Base-by-base conservation (phyloP, 2,888 invertebrate species). In the Chloromyia formosa region DNA sequence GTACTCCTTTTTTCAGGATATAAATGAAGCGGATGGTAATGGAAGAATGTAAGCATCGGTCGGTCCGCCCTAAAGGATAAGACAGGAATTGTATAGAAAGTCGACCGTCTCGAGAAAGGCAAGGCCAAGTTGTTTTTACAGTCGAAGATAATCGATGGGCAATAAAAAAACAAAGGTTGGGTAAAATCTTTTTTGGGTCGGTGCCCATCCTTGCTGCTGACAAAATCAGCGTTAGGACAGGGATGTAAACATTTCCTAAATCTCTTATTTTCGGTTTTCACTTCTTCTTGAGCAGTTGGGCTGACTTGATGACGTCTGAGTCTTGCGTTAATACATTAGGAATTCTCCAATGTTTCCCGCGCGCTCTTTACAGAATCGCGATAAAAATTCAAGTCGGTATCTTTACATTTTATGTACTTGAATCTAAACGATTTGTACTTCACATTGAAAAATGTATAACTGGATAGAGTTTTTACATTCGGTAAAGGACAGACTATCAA, bases 111-210 rank as follows among this genome's bases (percentile, higher is more conserved):
- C 14, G 3, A 49, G 10, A 49, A 12, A 49, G 49, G 16, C 12
- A 56, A 56, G 56, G 20, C 1, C 16, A 56, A 56, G 56, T 56
- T 56, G 56, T 56, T 56, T 56, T 56, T 56, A 40, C 42, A 64
- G 62, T 64, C 62, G 40, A n/a, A 64, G 62, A 64, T 64, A 64
- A 64, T 64, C 62, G 40, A 64, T 64, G 35, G 62, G 42, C 42
- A 35, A n/a, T n/a, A 35, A 40, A 64, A 64, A 64, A 64, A 64
- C 42, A 42, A 64, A 42, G 27, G 10, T 64, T 1, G 62, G 22
- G 56, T 56, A 20, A 56, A 56, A 18, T 56, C 56, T 5, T 18
- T 56, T 18, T 18, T 1, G 10, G 56, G 56, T 56, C 20, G 18
- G 20, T 16, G 18, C 56, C 22, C 56, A 18, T 20, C 56, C 56